Conservation (phyloP, 2,113 vertebrate species). For the Leptobrachium ailaonicum region DNA sequence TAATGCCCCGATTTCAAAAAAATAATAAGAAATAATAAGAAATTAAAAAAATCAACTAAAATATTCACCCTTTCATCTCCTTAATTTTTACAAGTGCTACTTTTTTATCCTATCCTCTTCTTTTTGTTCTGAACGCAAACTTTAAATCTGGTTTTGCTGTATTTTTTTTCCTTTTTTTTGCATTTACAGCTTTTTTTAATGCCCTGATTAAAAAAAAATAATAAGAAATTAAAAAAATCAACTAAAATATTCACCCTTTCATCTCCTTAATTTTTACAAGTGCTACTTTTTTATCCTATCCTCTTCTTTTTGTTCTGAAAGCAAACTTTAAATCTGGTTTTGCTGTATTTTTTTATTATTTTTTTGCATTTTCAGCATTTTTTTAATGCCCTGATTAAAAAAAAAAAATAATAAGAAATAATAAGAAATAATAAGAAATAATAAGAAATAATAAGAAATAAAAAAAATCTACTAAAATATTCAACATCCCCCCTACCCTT, state of each 20-base stretch:
- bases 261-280: not conserved
- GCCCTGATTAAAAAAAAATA: slow-evolving; percentile 42
- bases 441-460: slow-evolving; percentile 59
- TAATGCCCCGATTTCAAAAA: slow-evolving; percentile 47
- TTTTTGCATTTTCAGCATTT: slow-evolving; percentile 56
- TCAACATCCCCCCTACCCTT: no score
- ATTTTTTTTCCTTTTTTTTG: slow-evolving; percentile 50
- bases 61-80: slow-evolving; percentile 40
- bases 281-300: not conserved
- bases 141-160: no score
- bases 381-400: slow-evolving; percentile 47
- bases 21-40: slow-evolving; percentile 53
- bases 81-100: not conserved
- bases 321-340: not conserved
- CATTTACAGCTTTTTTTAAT: slow-evolving; percentile 54
- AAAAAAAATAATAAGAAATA: slow-evolving; percentile 62
- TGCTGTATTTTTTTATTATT: slow-evolving; percentile 27
- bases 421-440: no score
- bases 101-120: not conserved
- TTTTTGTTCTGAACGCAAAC: slow-evolving; percentile 42
- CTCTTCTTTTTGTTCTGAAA: no score
- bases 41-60: slow-evolving; percentile 69
- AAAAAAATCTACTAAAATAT: slow-evolving; percentile 68
- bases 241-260: slow-evolving; percentile 58
- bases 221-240: slow-evolving; percentile 69